Evolutionary conservation across 2,113 vertebrate species (phyloP).

Genomic region (Perccottus glenii): DNA sequence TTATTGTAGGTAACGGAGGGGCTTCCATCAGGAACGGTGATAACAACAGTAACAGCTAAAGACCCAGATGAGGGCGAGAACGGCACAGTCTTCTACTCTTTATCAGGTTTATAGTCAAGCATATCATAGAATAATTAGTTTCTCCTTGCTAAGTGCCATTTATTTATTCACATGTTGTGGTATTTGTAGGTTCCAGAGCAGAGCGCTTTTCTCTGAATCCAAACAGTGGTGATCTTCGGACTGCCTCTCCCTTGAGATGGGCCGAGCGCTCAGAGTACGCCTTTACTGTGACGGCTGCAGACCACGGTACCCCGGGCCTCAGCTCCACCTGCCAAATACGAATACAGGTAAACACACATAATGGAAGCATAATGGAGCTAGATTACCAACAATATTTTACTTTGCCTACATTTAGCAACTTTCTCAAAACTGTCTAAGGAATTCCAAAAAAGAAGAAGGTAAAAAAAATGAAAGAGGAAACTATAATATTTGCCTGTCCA

Average conservation of each 20-base stretch:
- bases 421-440: conserved; percentile 52
- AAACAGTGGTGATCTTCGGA: conserved; percentile 86
- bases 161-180: neutral
- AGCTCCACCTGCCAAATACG: conserved; percentile 83
- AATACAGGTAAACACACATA: conserved; percentile 85
- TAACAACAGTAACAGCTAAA: conserved; percentile 88
- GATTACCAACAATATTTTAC: conserved; percentile 12
- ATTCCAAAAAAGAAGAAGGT: conserved; percentile 37
- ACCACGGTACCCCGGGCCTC: conserved; percentile 81
- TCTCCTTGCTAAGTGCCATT: too few species aligned
- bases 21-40: conserved; percentile 84
- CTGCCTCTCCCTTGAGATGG: conserved; percentile 78
- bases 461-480: conserved; percentile 28
- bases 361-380: conserved; percentile 4
- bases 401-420: conserved; percentile 43
- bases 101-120: conserved; percentile 80
- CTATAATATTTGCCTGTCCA: conserved; percentile 58
- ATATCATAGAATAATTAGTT: too few species aligned
- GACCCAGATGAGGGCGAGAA: conserved; percentile 97
- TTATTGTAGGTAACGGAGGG: conserved; percentile 86
- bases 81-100: conserved; percentile 87
- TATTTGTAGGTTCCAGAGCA: conserved; percentile 85
- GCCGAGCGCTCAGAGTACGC: conserved; percentile 86
- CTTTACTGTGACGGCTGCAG: conserved; percentile 84
- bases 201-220: conserved; percentile 89